phyloP scores from a whole-genome alignment of 2,797 vertebrate genomes.

The Xiphophorus birchmanni region DNA sequence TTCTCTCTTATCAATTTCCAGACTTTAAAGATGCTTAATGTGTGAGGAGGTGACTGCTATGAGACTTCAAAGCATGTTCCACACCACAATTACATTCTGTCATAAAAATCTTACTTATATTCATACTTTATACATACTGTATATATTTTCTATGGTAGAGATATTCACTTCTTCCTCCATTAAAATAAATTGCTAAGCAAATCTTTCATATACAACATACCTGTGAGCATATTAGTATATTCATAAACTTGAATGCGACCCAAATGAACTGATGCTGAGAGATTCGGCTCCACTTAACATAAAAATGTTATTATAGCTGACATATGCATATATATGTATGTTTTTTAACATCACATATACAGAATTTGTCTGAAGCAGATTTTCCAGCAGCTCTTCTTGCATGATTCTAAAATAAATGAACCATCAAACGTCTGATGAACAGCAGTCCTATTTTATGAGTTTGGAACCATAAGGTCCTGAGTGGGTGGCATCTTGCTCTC shows the following conservation, averaged over 20 bases:
- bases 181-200: slow-evolving; percentile 2
- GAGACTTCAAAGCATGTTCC: slow-evolving; percentile 46
- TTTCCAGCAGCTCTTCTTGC: slow-evolving; percentile 24
- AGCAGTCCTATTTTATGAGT: slow-evolving; percentile 36
- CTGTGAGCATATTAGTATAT: slow-evolving; percentile 4
- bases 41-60: slow-evolving; percentile 57
- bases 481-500: slow-evolving; percentile 34
- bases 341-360: slow-evolving; percentile 12
- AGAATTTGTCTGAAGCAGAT: slow-evolving; percentile 23
- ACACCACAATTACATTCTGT: slow-evolving; percentile 2
- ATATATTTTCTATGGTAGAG: not conserved
- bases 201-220: slow-evolving; percentile 30
- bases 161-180: not conserved
- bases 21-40: slow-evolving; percentile 22
- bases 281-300: not conserved
- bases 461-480: slow-evolving; percentile 27
- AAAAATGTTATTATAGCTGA: not conserved
- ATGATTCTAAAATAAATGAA: slow-evolving; percentile 21
- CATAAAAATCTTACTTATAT: not conserved
- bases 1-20: slow-evolving; percentile 79
- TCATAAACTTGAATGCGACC: slow-evolving; percentile 13
- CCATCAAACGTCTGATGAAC: slow-evolving; percentile 39
- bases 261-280: slow-evolving; percentile 11
- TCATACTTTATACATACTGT: not conserved
- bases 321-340: not conserved